Conservation (phyloP, 1,140 invertebrate genomes). For the Procambarus virginalis region DNA sequence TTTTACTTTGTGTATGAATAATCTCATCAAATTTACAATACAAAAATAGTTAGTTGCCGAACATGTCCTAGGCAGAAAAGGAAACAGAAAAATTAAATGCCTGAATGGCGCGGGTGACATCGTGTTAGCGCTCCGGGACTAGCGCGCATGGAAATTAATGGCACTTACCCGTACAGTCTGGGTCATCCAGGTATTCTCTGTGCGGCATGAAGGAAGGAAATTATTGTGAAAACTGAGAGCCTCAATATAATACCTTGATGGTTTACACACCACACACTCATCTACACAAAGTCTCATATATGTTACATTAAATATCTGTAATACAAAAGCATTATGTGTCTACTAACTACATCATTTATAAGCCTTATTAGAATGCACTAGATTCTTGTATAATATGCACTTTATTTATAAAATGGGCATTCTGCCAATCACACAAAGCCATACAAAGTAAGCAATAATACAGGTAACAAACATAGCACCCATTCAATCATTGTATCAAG, state of each 20-base stretch:
- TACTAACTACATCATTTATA: too few species aligned
- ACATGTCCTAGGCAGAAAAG: slow-evolving; percentile 5
- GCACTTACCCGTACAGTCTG: slow-evolving; percentile 65
- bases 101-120: slow-evolving; percentile 31
- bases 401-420: too few species aligned
- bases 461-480: too few species aligned
- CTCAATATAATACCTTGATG: background rate
- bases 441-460: too few species aligned
- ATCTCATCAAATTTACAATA: slow-evolving; percentile 21
- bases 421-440: too few species aligned
- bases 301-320: background rate
- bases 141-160: slow-evolving; percentile 27
- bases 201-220: slow-evolving; percentile 63
- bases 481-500: too few species aligned
- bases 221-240: slow-evolving; percentile 58
- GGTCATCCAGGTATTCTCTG: slow-evolving; percentile 66
- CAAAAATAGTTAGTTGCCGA: slow-evolving; percentile 35
- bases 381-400: too few species aligned
- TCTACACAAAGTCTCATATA: background rate
- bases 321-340: too few species aligned
- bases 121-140: slow-evolving; percentile 50
- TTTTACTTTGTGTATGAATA: slow-evolving; percentile 13
- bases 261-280: background rate
- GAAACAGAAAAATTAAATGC: slow-evolving; percentile 12
- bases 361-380: too few species aligned